A percentile compares a stretch with the other conserved stretches of the same genome.
These are phyloP conservation scores for roundworm (Caenorhabditis elegans) DNA, from an alignment of 1,140 invertebrate species.

Conservation along the genomic window WBcel235 BX284605.5:7741501-7742000, in stretches of 20 bases:
- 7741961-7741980: background rate
- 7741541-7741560: too few species aligned
- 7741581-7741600: background rate
- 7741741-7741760: conserved; percentile 29
- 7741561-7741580: conserved; percentile 22
- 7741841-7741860: background rate
- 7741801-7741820: background rate
- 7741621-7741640: background rate
- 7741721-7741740: background rate
- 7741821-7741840: too few species aligned
- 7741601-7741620: too few species aligned
- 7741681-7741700: background rate
- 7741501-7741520: too few species aligned
- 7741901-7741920: background rate
- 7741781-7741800: background rate
- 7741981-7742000: background rate
- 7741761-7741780: conserved; percentile 1
- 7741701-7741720: background rate
- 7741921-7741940: background rate
- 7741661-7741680: conserved; percentile 32
- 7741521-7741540: too few species aligned
- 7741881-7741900: background rate
- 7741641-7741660: conserved; percentile 29
- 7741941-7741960: background rate
- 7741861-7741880: background rate